Conservation (phyloP, 2,797 vertebrate genomes). For the Pampus argenteus region DNA sequence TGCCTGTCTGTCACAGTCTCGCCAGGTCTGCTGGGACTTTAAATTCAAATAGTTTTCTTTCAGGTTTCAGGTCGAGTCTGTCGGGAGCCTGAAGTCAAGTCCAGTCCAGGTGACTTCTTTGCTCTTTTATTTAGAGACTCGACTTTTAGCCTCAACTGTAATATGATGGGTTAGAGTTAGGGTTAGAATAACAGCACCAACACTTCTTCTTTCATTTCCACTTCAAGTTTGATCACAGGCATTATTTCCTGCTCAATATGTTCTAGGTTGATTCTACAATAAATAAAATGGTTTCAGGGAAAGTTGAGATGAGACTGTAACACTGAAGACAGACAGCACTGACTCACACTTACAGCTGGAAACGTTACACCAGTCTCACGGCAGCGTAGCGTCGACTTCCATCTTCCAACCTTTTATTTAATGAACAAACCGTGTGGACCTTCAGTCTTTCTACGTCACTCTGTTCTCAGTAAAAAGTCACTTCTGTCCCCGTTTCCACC, state of each 20-base stretch:
- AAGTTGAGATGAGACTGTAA: conserved; percentile 25
- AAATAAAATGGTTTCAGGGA: not conserved
- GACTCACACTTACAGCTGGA: conserved; percentile 28
- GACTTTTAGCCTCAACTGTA: too few species aligned
- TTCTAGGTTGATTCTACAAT: not conserved
- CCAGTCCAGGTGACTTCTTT: not conserved
- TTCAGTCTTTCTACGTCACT: conserved; percentile 22
- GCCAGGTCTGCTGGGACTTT: not conserved
- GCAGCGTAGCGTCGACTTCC: conserved; percentile 39
- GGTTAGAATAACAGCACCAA: too few species aligned
- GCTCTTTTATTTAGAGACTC: too few species aligned
- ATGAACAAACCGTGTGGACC: conserved; percentile 34
- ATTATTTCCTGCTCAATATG: not conserved
- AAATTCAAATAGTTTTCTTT: not conserved
- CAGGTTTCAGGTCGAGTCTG: not conserved
- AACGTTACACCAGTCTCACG: conserved; percentile 25
- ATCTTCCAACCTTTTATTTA: conserved; percentile 61
- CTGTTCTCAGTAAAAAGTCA: conserved; percentile 25
- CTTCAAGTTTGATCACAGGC: conserved; percentile 16
- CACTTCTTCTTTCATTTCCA: not conserved
- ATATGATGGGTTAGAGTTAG: too few species aligned
- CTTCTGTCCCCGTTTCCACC: conserved; percentile 8
- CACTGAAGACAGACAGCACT: conserved; percentile 33
- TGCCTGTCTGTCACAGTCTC: not conserved
- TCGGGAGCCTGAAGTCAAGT: not conserved